Conservation (phyloP, 2,888 invertebrate genomes). For the Phortica okadai region DNA sequence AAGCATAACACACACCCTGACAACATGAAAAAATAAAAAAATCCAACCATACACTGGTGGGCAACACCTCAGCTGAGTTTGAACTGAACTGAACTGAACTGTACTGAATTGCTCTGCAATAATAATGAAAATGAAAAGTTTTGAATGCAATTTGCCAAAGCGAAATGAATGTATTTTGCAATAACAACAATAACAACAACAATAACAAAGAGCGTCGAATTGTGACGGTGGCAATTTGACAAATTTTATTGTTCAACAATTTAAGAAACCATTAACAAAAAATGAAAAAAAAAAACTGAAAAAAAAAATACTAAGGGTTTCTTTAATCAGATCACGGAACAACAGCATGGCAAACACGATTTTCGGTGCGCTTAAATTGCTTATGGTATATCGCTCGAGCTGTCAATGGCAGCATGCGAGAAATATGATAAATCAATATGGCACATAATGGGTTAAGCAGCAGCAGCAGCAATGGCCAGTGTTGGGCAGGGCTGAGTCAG, state of each 20-base stretch:
- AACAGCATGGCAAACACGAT: slow-evolving; percentile 10
- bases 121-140: slow-evolving; percentile 20
- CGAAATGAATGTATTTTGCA: slow-evolving; percentile 10
- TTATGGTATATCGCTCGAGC: slow-evolving; percentile 30
- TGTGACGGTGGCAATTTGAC: slow-evolving; percentile 68
- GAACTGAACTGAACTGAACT: background rate
- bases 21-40: background rate
- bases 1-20: background rate
- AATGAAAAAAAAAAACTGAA: background rate
- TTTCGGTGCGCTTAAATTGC: background rate
- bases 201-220: slow-evolving; percentile 32
- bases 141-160: slow-evolving; percentile 28
- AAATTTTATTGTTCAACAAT: slow-evolving; percentile 64
- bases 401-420: slow-evolving; percentile 55
- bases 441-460: slow-evolving; percentile 18
- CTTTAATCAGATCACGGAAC: slow-evolving; percentile 27
- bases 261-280: slow-evolving; percentile 33
- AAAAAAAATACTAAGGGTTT: background rate
- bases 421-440: slow-evolving; percentile 67
- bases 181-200: background rate
- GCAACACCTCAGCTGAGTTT: slow-evolving; percentile 1
- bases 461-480: background rate
- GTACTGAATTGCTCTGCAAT: background rate
- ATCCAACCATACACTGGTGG: background rate
- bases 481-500: slow-evolving; percentile 29